Conservation (phyloP, 2,113 vertebrate genomes). For the Pterocles burchelli region DNA sequence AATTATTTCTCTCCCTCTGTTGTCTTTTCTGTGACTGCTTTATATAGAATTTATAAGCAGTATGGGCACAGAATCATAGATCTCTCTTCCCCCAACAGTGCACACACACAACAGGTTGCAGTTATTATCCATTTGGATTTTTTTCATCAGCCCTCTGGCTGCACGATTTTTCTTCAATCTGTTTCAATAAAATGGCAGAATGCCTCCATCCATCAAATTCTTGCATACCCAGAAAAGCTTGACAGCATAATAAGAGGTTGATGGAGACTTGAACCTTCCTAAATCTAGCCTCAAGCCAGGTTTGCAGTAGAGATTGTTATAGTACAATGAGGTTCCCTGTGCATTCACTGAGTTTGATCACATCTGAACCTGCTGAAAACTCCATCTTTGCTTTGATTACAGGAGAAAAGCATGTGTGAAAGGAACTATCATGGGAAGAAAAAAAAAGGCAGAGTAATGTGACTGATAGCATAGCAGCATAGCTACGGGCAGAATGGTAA, state of each 20-base stretch:
- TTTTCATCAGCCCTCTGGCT: background rate
- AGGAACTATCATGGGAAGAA: background rate
- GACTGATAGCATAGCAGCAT: background rate
- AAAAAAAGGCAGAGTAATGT: background rate
- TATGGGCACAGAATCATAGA: background rate
- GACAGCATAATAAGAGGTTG: background rate
- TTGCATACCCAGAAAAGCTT: background rate
- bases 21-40: background rate
- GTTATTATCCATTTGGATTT: background rate
- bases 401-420: background rate
- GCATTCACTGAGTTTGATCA: background rate
- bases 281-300: background rate
- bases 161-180: background rate
- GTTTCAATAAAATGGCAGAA: background rate
- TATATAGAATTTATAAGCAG: background rate
- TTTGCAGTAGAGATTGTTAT: background rate
- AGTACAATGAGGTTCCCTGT: background rate
- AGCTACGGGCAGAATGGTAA: background rate
- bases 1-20: background rate
- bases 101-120: background rate
- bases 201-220: background rate
- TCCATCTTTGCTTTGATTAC: background rate
- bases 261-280: background rate
- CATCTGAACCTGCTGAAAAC: background rate
- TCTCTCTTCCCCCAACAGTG: background rate